Evolutionary conservation across 1,140 invertebrate genomes (phyloP).

Genomic region (Scaptomyza montana): DNA sequence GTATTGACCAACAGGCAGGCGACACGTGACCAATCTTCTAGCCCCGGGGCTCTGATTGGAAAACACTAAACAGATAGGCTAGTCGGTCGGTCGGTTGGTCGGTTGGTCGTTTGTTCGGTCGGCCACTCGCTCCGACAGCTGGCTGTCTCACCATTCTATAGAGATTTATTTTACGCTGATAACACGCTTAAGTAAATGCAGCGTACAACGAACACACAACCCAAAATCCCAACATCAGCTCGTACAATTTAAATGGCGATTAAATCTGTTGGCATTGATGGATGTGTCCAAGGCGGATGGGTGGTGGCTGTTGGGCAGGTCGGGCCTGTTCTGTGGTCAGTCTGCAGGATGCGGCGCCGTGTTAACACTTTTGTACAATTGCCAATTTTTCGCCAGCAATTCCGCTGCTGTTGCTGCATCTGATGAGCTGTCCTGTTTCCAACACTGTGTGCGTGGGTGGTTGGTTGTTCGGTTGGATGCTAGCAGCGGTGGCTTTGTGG

Average conservation of each 20-base stretch:
- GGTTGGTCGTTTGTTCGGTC: not conserved
- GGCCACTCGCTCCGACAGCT: slow-evolving; percentile 18
- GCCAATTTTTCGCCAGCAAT: slow-evolving; percentile 72
- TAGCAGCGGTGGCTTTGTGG: slow-evolving; percentile 67
- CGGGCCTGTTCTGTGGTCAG: slow-evolving; percentile 66
- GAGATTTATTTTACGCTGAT: slow-evolving; percentile 81
- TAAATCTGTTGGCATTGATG: slow-evolving; percentile 83
- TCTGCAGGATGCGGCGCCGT: slow-evolving; percentile 76
- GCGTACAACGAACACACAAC: slow-evolving; percentile 25
- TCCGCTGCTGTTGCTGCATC: slow-evolving; percentile 19
- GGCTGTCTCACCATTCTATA: slow-evolving; percentile 58
- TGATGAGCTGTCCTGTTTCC: slow-evolving; percentile 52
- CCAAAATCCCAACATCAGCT: not conserved
- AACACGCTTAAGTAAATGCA: slow-evolving; percentile 82
- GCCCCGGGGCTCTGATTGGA: slow-evolving; percentile 70
- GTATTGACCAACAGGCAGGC: slow-evolving; percentile 34
- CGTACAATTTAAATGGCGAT: slow-evolving; percentile 83
- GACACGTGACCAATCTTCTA: slow-evolving; percentile 73
- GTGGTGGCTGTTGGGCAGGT: slow-evolving; percentile 2
- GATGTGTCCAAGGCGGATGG: slow-evolving; percentile 73
- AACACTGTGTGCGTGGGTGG: not conserved
- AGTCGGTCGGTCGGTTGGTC: slow-evolving; percentile 16
- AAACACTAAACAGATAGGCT: slow-evolving; percentile 78
- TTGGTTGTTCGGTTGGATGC: slow-evolving; percentile 32
- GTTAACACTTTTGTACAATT: slow-evolving; percentile 83